Conservation (phyloP, 2,888 invertebrate genomes). For the Uropetala carovei region DNA sequence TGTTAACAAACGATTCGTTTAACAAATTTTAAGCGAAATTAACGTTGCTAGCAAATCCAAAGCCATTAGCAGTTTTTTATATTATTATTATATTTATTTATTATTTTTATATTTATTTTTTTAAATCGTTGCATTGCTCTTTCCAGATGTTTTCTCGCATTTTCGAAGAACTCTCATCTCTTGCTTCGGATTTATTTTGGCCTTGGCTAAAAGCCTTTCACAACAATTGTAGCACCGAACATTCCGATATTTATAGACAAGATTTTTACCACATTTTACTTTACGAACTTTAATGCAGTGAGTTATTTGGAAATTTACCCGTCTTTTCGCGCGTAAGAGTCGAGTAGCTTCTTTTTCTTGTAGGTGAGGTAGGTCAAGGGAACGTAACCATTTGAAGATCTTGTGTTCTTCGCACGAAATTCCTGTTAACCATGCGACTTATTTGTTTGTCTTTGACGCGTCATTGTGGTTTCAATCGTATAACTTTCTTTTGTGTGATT, state of each 20-base stretch:
- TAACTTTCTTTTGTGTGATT: too few species aligned
- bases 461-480: too few species aligned
- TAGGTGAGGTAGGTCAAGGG: slow-evolving; percentile 5
- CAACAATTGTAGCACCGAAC: not conserved
- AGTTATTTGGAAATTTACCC: not conserved
- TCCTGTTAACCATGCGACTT: not conserved
- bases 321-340: not conserved
- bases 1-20: too few species aligned
- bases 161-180: not conserved
- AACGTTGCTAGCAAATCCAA: too few species aligned
- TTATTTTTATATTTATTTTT: not conserved
- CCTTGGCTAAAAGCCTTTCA: not conserved
- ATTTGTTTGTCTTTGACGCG: too few species aligned
- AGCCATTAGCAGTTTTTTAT: too few species aligned
- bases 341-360: not conserved
- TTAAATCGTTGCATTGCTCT: not conserved
- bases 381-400: not conserved
- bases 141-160: not conserved
- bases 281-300: not conserved
- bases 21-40: too few species aligned
- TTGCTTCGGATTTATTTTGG: not conserved
- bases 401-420: not conserved
- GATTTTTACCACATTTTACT: not conserved
- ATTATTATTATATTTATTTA: not conserved
- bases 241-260: not conserved